A percentile compares a stretch with the other conserved stretches of the same genome.
These are phyloP conservation scores for Beaufortia kweichowensis DNA, from an alignment of 2,113 vertebrate genomes.

Conservation along the genomic window DNA sequence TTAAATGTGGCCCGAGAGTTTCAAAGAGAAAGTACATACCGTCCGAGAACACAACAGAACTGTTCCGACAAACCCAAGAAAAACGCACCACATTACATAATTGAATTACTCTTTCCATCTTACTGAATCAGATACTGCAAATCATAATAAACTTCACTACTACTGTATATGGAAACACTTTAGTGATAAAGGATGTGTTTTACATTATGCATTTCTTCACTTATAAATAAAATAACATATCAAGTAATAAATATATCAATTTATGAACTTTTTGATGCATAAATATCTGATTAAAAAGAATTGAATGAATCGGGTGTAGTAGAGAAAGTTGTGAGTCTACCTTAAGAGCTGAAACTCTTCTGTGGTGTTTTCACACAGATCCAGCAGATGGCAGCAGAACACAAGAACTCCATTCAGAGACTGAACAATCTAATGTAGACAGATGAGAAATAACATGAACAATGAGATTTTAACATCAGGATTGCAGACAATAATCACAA, in stretches of 20 bases:
- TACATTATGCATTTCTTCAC: no score
- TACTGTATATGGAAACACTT: no score
- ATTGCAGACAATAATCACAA: no score
- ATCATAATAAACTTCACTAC: no score
- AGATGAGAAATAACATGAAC: no score
- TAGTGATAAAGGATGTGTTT: neutral
- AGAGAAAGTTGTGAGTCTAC: neutral
- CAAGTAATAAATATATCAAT: no score
- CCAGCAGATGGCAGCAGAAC: slow-evolving; percentile 20
- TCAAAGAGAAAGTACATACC: neutral
- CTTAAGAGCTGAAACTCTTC: neutral
- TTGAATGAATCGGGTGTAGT: neutral
- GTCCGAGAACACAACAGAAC: slow-evolving; percentile 35
- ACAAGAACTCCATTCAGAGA: neutral
- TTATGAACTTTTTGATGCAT: neutral
- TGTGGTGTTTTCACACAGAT: neutral
- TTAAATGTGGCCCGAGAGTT: neutral
- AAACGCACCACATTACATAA: neutral
- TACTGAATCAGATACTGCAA: neutral
- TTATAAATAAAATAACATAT: no score
- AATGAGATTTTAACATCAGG: no score
- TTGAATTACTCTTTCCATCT: no score
- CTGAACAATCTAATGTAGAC: no score
- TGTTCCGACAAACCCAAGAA: neutral
- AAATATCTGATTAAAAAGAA: neutral